Conservation (phyloP, 1,140 invertebrate genomes). For the Steinernema feltiae region DNA sequence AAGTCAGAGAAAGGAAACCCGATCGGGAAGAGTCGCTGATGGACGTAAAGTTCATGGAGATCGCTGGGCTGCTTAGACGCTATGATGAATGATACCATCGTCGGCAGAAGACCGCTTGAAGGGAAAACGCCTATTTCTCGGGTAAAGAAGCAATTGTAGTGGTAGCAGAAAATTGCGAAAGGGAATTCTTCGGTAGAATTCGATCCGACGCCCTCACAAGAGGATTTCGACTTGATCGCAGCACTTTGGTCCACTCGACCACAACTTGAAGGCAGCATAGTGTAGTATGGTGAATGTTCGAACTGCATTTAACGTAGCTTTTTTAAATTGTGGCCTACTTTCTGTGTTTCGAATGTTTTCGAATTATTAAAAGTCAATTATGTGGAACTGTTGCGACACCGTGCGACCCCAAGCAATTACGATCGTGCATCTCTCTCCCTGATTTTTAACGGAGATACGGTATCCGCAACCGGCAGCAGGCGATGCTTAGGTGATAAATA, state of each 20-base stretch:
- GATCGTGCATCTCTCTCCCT: not conserved
- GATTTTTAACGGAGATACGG: not conserved
- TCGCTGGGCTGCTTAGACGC: too few relatives aligned
- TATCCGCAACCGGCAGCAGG: not conserved
- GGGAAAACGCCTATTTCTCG: too few relatives aligned
- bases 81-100: too few relatives aligned
- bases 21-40: too few relatives aligned
- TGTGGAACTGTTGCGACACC: not conserved
- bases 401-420: not conserved
- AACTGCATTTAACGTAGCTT: too few relatives aligned
- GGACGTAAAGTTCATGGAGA: too few relatives aligned
- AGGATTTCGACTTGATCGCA: not conserved
- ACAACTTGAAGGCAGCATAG: too few relatives aligned
- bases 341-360: constrained; percentile 1
- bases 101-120: too few relatives aligned
- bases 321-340: not conserved
- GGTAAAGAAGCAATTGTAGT: too few relatives aligned
- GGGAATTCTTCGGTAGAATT: not conserved
- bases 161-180: not conserved
- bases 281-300: too few relatives aligned
- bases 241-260: not conserved
- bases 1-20: too few relatives aligned
- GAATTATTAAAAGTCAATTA: not conserved
- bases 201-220: not conserved
- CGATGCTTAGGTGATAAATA: not conserved